Evolutionary conservation across 2,113 vertebrate species (phyloP), one percentile per base, ranked within the genome.

Genomic region (Cyprinus carpio): DNA sequence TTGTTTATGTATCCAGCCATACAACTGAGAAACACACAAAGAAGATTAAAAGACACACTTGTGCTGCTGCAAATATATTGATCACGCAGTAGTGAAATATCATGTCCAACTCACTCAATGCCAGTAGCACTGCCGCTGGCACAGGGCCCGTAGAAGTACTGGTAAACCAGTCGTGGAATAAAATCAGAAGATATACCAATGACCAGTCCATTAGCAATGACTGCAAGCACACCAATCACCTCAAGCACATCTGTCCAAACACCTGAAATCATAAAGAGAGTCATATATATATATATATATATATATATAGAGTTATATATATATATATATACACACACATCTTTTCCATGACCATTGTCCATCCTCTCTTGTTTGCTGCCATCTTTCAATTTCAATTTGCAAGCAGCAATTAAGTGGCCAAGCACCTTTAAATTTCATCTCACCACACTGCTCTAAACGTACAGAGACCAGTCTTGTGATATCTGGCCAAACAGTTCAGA

Each of bases 151-250:
- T 99, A 99, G 89, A 97, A 97, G 90, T 98, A 99, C 64, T 96
- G 96, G 62, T 98, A 99, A 87, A 99, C 97, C 82, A 99, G 94
- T 43, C 97, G 97, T 87, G 98, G 98, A 89, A 99, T 99, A 88
- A 99, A 99, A 92, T 99, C 98, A 0, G 98, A 99, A 40, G 98
- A 97, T 84, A 99, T 96, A 0, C 97, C 98, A 85, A 99, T 99
- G 87, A 99, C 98, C 88, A 99, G 97, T 20, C 97, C 98, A 29
- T 99, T 99, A 87, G 98, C 99, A 90, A 99, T 99, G 80, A 99
- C 98, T 0, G 98, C 97, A 79, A 99, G 93, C 89, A 99, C 97
- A 83, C 97, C 97, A 20, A 99, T 98, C 82, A 96, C 96, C 93
- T 99, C 97, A 83, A 99, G 93, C 88, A 99, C 97, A 74, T 96